phyloP scores from a whole-genome alignment of 1,140 invertebrate species.

The Gryon sp. region DNA sequence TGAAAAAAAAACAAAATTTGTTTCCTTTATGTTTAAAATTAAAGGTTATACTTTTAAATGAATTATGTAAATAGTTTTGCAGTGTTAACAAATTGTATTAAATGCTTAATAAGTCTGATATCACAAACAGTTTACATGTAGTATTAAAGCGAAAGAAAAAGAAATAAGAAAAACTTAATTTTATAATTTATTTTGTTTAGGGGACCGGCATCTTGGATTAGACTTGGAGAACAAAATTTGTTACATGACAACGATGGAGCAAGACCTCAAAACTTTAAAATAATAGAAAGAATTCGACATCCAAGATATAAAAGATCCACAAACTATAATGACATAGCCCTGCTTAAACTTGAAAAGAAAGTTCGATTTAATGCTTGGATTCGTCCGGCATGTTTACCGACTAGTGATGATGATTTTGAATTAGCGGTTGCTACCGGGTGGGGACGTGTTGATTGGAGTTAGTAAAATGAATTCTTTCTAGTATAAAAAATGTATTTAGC shows the following conservation, averaged over 20 bases:
- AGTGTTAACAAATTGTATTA: too few species aligned
- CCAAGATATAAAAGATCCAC: slow-evolving; percentile 75
- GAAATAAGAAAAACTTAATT: background rate
- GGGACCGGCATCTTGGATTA: slow-evolving; percentile 67
- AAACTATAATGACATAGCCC: slow-evolving; percentile 81
- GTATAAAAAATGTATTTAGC: background rate
- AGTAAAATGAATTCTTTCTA: slow-evolving; percentile 17
- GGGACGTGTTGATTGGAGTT: slow-evolving; percentile 77
- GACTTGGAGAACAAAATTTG: slow-evolving; percentile 81
- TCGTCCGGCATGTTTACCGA: slow-evolving; percentile 79
- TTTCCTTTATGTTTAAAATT: too few species aligned
- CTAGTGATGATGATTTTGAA: slow-evolving; percentile 22
- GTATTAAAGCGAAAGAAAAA: too few species aligned
- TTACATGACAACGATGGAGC: slow-evolving; percentile 75
- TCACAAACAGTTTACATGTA: too few species aligned
- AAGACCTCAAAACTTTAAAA: slow-evolving; percentile 71
- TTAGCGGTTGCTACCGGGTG: slow-evolving; percentile 79
- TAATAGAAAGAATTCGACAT: slow-evolving; percentile 76
- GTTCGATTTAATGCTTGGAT: slow-evolving; percentile 79
- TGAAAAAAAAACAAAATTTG: too few species aligned
- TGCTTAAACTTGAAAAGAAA: slow-evolving; percentile 77
- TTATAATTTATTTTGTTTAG: slow-evolving; percentile 9
- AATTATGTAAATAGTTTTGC: too few species aligned
- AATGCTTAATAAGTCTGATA: too few species aligned
- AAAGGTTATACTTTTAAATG: too few species aligned